Conservation (phyloP, 2,113 vertebrate genomes). For the Oryzias celebensis region DNA sequence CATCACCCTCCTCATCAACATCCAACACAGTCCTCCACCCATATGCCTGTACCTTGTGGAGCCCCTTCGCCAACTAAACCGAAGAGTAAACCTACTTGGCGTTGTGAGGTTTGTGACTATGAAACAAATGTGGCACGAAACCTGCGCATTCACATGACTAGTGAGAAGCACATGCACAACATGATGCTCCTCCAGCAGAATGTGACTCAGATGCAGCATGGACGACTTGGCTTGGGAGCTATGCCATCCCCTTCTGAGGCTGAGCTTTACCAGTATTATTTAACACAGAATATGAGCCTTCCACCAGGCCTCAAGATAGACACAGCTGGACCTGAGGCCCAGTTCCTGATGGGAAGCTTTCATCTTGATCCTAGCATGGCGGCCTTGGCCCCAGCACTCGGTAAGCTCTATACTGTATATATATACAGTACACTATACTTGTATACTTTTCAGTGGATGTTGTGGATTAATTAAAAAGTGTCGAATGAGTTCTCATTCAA, state of each 20-base stretch:
- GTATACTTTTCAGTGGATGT: neutral
- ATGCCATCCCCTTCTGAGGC: conserved; percentile 93
- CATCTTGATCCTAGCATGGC: conserved; percentile 91
- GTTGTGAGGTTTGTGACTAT: conserved; percentile 98
- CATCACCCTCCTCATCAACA: conserved; percentile 80
- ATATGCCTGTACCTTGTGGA: conserved; percentile 86
- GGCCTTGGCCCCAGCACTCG: conserved; percentile 87
- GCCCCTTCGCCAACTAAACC: conserved; percentile 96
- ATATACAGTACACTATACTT: neutral
- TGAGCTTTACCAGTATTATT: conserved; percentile 98
- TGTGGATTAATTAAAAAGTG: conserved; percentile 67
- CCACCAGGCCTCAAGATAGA: conserved; percentile 91
- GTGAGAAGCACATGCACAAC: conserved; percentile 99
- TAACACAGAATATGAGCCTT: conserved; percentile 95
- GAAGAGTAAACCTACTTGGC: conserved; percentile 98
- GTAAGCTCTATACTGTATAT: conserved; percentile 77
- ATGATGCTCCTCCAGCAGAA: conserved; percentile 99
- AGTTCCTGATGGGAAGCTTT: conserved; percentile 93
- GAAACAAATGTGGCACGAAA: conserved; percentile 98
- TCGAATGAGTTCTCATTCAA: conserved; percentile 72
- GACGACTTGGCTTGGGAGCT: conserved; percentile 87
- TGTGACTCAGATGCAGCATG: conserved; percentile 93
- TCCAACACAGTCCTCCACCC: conserved; percentile 80
- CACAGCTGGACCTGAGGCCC: conserved; percentile 84
- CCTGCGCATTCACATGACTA: conserved; percentile 99